These are phyloP conservation scores for Lonchura striata DNA, from an alignment of 2,113 vertebrate genomes.

Conservation along the genomic window DNA sequence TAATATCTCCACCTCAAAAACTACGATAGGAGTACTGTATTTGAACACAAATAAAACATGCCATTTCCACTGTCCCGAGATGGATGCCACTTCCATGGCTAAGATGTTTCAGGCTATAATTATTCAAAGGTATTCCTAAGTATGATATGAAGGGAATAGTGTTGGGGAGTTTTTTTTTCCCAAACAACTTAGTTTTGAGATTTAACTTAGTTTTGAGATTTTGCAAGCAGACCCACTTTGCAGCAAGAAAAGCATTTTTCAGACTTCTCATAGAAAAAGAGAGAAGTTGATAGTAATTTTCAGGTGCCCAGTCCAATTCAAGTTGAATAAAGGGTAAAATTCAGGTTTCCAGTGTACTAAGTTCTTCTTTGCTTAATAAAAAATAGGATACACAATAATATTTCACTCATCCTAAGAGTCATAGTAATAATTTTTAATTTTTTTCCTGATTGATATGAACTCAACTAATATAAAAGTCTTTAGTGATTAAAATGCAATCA, in stretches of 20 bases:
- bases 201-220: neutral
- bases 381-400: neutral
- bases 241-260: neutral
- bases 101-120: neutral
- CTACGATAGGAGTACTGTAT: neutral
- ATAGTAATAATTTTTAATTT: neutral
- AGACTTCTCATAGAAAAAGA: neutral
- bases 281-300: neutral
- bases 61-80: neutral
- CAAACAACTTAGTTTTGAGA: neutral
- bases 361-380: neutral
- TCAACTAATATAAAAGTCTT: neutral
- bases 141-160: neutral
- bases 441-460: neutral
- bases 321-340: neutral
- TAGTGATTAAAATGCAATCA: neutral
- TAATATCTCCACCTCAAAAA: neutral
- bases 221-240: neutral
- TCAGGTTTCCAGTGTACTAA: neutral
- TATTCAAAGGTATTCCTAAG: neutral
- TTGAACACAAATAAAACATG: neutral
- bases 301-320: neutral
- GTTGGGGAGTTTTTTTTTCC: rapidly evolving
- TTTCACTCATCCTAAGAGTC: neutral
- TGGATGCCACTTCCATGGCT: neutral